phyloP scores from a whole-genome alignment of 2,797 vertebrate genomes.

The Pipistrellus kuhlii region DNA sequence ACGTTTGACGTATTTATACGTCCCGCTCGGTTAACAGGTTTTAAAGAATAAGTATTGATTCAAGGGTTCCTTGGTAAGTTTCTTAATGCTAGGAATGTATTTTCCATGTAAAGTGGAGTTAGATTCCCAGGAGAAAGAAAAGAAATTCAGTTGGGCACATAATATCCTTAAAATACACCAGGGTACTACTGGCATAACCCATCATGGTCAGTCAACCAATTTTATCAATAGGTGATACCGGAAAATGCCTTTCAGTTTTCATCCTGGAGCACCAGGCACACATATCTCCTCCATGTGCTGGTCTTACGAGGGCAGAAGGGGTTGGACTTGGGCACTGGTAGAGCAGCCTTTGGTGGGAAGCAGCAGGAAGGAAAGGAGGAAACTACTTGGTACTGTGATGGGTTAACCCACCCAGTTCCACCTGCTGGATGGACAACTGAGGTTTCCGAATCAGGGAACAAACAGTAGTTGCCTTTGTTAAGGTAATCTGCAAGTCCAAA shows the following conservation, averaged over 20 bases:
- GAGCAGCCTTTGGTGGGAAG: neutral
- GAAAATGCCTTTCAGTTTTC: slow-evolving; percentile 5
- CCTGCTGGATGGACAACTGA: neutral
- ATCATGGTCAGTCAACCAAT: neutral
- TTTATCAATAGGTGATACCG: neutral
- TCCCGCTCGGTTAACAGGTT: too few species aligned
- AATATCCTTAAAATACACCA: slow-evolving; percentile 20
- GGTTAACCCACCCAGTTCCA: neutral
- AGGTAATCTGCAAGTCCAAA: slow-evolving; percentile 3
- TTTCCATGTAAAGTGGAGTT: slow-evolving; percentile 12
- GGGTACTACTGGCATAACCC: neutral
- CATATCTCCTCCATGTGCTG: neutral
- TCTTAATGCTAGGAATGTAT: neutral
- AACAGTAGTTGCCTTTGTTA: neutral
- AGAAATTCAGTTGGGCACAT: slow-evolving; percentile 30
- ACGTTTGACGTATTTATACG: too few species aligned
- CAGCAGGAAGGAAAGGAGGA: neutral
- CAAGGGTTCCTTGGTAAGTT: slow-evolving; percentile 11
- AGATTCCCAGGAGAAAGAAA: slow-evolving; percentile 21
- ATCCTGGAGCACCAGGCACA: neutral
- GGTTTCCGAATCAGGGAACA: neutral
- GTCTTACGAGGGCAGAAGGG: neutral
- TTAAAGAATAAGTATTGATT: neutral
- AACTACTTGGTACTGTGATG: neutral
- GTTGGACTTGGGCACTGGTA: neutral